Evolutionary conservation across 2,113 vertebrate genomes (phyloP).

Genomic region (Platysternon megacephalum): DNA sequence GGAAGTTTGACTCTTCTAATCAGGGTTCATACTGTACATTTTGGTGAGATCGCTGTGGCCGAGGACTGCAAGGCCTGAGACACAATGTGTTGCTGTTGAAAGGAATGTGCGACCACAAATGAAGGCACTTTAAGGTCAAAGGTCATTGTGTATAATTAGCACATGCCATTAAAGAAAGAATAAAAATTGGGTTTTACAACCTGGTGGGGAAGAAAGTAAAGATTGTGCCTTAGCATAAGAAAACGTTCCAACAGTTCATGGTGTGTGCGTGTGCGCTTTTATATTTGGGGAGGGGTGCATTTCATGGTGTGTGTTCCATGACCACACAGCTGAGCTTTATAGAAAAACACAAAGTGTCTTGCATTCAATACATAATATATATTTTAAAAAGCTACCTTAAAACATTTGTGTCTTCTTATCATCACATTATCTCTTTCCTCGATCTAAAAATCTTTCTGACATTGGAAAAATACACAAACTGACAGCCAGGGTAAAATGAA

Average conservation of each 20-base stretch:
- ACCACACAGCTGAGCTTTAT: not conserved
- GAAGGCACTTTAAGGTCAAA: slow-evolving; percentile 82
- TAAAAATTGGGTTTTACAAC: slow-evolving; percentile 85
- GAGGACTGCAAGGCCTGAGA: slow-evolving; percentile 61
- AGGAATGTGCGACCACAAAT: slow-evolving; percentile 81
- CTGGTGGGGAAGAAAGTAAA: slow-evolving; percentile 81
- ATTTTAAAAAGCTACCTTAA: slow-evolving; percentile 33
- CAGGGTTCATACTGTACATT: not conserved
- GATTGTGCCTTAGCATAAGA: slow-evolving; percentile 56
- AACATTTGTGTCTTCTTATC: slow-evolving; percentile 56
- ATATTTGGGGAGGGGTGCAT: not conserved
- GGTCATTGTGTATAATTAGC: slow-evolving; percentile 80
- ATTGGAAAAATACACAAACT: slow-evolving; percentile 70
- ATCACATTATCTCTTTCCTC: slow-evolving; percentile 45
- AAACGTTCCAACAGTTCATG: slow-evolving; percentile 64
- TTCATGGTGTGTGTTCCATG: slow-evolving; percentile 5
- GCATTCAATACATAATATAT: not conserved
- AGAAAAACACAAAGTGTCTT: not conserved
- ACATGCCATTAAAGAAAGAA: slow-evolving; percentile 80
- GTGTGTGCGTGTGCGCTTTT: not conserved
- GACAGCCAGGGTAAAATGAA: slow-evolving; percentile 50
- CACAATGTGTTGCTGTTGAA: slow-evolving; percentile 72
- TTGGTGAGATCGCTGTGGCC: not conserved
- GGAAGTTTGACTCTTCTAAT: not conserved
- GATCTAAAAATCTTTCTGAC: slow-evolving; percentile 66